Conservation (phyloP, 2,888 invertebrate species). For the Arrhopalites spinosus region DNA sequence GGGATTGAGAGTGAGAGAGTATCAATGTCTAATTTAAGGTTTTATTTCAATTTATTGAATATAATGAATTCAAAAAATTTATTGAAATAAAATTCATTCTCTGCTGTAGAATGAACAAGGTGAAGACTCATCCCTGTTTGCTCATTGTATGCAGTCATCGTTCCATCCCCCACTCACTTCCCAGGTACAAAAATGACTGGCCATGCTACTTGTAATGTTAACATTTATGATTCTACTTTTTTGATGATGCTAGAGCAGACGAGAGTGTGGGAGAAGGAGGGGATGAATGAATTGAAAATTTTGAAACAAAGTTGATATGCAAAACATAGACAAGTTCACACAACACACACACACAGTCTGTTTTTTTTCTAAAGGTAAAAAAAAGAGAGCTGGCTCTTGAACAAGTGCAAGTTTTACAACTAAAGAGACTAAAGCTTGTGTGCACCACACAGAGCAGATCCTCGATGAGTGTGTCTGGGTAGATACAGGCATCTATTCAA, state of each 20-base stretch:
- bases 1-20: no score
- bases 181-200: no score
- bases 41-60: no score
- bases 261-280: not conserved
- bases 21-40: no score
- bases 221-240: not conserved
- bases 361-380: not conserved
- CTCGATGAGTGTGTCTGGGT: slow-evolving; percentile 32
- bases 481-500: slow-evolving; percentile 38
- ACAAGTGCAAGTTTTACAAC: slow-evolving; percentile 24
- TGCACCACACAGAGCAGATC: not conserved
- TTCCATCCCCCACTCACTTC: not conserved
- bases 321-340: not conserved
- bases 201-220: no score
- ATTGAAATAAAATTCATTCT: no score
- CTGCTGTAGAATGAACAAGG: not conserved
- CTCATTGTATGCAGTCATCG: slow-evolving; percentile 5
- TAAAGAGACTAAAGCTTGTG: not conserved
- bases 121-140: slow-evolving; percentile 7
- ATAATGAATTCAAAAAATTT: no score
- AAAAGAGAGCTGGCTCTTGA: not conserved
- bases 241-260: not conserved
- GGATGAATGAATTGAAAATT: slow-evolving; percentile 13
- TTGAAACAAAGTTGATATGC: slow-evolving; percentile 17
- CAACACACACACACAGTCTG: not conserved